phyloP scores from a whole-genome alignment of 2,113 vertebrate species.

The Chionis minor region DNA sequence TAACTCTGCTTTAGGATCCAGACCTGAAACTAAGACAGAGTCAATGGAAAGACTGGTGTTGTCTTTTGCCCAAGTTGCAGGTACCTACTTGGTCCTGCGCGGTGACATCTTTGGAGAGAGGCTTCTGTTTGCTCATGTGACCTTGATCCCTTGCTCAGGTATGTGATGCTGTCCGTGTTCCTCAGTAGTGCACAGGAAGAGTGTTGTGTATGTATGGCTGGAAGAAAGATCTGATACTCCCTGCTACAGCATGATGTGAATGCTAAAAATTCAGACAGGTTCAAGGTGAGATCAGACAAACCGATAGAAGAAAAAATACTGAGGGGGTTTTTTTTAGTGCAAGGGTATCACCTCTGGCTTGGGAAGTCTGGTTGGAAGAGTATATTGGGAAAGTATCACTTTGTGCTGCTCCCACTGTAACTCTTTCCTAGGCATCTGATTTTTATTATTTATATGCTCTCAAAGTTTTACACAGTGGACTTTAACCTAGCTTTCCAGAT shows the following conservation, averaged over 20 bases:
- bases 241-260: background rate
- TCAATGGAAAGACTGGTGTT: background rate
- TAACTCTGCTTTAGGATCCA: background rate
- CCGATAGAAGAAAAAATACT: background rate
- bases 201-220: background rate
- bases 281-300: background rate
- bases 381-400: background rate
- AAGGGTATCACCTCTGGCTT: background rate
- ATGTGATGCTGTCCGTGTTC: background rate
- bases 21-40: background rate
- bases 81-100: fast-evolving
- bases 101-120: background rate
- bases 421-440: background rate
- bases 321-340: background rate
- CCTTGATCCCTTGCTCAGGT: background rate
- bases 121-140: background rate
- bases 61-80: background rate
- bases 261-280: background rate
- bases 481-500: background rate
- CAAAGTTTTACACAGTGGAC: background rate
- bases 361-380: background rate
- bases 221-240: background rate
- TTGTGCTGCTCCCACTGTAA: background rate
- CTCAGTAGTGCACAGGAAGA: background rate
- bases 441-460: background rate